Percentiles rank a stretch among this genome's conserved stretches.
phyloP scores from a whole-genome alignment of 2,888 invertebrate species.

The Drosophila greeni region DNA sequence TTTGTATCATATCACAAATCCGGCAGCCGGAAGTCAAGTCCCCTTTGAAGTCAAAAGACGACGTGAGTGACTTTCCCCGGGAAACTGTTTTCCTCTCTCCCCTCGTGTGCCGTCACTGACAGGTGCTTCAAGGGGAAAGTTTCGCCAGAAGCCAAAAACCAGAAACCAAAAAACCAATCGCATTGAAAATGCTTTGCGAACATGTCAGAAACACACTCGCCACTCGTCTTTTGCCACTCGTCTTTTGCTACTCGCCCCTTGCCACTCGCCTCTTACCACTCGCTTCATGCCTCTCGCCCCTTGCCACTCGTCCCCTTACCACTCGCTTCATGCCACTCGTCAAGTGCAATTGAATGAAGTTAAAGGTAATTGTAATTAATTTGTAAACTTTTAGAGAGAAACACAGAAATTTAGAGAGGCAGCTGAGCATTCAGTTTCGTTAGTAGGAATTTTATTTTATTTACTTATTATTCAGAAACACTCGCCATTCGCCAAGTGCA shows the following conservation, averaged over 20 bases:
- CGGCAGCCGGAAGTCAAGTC: not conserved
- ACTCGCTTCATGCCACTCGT: too few relatives aligned
- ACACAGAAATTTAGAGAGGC: not conserved
- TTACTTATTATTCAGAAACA: too few relatives aligned
- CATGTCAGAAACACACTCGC: slow-evolving; percentile 28
- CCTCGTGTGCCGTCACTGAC: slow-evolving; percentile 7
- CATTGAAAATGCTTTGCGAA: slow-evolving; percentile 28
- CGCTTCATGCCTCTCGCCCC: too few relatives aligned
- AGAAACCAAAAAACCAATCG: slow-evolving; percentile 14
- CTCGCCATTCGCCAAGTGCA: too few relatives aligned
- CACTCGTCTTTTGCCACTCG: not conserved
- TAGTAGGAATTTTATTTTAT: not conserved
- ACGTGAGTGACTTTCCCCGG: not conserved
- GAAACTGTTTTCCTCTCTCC: not conserved
- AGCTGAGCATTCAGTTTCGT: not conserved
- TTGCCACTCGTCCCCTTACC: too few relatives aligned
- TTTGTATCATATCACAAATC: not conserved
- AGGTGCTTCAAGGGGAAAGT: slow-evolving; percentile 11
- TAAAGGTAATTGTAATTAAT: slow-evolving; percentile 44
- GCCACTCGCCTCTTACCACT: too few relatives aligned
- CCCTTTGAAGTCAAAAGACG: slow-evolving; percentile 22
- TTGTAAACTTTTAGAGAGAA: not conserved
- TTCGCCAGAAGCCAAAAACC: slow-evolving; percentile 11
- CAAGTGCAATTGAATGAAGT: slow-evolving; percentile 17
- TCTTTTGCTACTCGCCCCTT: not conserved